phyloP scores from a whole-genome alignment of 2,113 vertebrate species.

The Campylomormyrus tamandua region DNA sequence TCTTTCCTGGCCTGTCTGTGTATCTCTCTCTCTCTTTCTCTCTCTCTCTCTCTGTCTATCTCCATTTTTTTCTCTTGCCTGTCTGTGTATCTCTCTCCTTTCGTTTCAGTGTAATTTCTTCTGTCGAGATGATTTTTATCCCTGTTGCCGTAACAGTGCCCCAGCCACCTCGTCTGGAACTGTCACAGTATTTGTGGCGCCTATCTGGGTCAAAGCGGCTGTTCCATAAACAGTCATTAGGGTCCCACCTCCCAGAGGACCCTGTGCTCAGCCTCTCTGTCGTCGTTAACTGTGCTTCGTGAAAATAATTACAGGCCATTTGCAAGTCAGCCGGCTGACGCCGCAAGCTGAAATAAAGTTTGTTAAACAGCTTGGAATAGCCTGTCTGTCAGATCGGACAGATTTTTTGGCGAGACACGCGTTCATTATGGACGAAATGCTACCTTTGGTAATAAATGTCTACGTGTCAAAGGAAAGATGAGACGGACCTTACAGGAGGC shows the following conservation, averaged over 20 bases:
- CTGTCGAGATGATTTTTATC: neutral
- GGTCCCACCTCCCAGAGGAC: conserved; percentile 29
- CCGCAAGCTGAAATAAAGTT: neutral
- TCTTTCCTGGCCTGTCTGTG: neutral
- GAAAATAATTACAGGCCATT: conserved; percentile 14
- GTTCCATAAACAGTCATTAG: conserved; percentile 38
- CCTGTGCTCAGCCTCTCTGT: neutral
- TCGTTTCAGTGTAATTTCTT: neutral
- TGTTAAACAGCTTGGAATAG: conserved; percentile 8
- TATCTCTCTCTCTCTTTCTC: neutral
- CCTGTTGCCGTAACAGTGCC: neutral
- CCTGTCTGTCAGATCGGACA: conserved; percentile 9
- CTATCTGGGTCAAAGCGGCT: conserved; percentile 37
- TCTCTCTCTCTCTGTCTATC: neutral
- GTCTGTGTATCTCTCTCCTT: neutral
- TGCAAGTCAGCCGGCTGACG: conserved; percentile 8
- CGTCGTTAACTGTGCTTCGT: conserved; percentile 14
- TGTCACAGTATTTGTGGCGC: neutral
- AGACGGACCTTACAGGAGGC: conserved; percentile 10
- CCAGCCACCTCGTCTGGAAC: neutral
- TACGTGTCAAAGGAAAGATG: neutral
- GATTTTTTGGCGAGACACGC: neutral
- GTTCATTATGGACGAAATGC: conserved; percentile 14
- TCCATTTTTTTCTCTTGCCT: neutral
- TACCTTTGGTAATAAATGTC: neutral